Conservation (phyloP, 2,888 invertebrate species). For the Caenorhabditis imperialis region DNA sequence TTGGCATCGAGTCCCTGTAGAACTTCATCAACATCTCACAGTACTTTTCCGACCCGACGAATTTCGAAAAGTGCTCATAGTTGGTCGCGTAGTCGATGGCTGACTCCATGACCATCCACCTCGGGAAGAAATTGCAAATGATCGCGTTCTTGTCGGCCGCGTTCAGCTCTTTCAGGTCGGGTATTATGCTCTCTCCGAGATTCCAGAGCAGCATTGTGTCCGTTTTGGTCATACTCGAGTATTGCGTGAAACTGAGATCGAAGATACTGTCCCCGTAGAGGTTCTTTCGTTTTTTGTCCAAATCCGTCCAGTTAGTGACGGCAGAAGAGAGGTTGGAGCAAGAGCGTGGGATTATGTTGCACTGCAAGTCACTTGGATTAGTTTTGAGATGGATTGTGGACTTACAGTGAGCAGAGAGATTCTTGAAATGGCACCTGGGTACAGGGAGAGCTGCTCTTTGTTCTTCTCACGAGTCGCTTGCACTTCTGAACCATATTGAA, state of each 20-base stretch:
- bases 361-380: neutral
- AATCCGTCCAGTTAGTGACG: constrained; percentile 11
- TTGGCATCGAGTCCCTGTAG: constrained; percentile 23
- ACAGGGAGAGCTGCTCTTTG: constrained; percentile 1
- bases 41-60: constrained; percentile 4
- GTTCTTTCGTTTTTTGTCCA: constrained; percentile 12
- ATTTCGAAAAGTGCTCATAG: constrained; percentile 7
- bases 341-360: constrained; percentile 19
- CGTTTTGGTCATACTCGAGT: constrained; percentile 2
- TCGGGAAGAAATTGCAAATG: constrained; percentile 25
- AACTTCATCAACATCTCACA: constrained; percentile 10
- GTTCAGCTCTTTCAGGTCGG: constrained; percentile 1
- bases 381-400: neutral
- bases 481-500: constrained; percentile 19
- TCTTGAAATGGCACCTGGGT: neutral
- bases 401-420: constrained; percentile 28
- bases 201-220: constrained; percentile 21
- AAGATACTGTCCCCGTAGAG: constrained; percentile 19
- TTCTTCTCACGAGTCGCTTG: constrained; percentile 29
- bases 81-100: constrained; percentile 26
- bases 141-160: constrained; percentile 16
- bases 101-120: constrained; percentile 28
- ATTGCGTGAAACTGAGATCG: constrained; percentile 23
- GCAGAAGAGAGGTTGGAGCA: constrained; percentile 26
- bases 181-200: constrained; percentile 15